Conservation (phyloP, 2,113 vertebrate species). For the Lasiurus borealis region DNA sequence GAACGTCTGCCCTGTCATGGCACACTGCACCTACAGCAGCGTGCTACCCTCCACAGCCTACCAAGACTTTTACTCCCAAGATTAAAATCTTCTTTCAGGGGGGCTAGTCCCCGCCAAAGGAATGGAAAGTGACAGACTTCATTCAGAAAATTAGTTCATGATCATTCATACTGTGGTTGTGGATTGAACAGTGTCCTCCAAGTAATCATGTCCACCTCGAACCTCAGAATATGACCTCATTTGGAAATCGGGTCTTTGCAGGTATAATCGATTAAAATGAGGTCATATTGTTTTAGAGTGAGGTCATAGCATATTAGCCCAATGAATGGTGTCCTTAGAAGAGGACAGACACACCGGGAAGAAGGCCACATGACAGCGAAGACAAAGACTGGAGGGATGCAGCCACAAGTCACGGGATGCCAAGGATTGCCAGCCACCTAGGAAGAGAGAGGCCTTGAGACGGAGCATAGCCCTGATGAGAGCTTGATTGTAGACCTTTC, state of each 20-base stretch:
- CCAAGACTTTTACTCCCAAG: neutral
- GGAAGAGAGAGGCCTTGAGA: neutral
- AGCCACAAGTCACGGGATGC: neutral
- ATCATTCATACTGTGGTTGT: neutral
- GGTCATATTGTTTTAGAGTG: neutral
- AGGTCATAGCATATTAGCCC: neutral
- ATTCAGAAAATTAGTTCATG: neutral
- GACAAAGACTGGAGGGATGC: neutral
- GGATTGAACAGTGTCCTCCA: neutral
- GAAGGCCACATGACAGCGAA: neutral
- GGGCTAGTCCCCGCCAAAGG: neutral
- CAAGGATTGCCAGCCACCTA: accelerated
- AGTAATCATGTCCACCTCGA: neutral
- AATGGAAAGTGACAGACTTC: neutral
- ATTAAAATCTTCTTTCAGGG: neutral
- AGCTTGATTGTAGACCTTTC: neutral
- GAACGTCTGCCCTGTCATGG: neutral
- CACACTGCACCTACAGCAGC: too few species aligned
- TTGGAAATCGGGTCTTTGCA: neutral
- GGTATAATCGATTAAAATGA: neutral
- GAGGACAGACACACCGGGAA: neutral
- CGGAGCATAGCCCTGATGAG: neutral
- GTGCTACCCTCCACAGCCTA: neutral
- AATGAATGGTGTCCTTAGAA: neutral
- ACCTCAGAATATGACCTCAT: neutral